phyloP scores from a whole-genome alignment of 2,888 invertebrate species.

The Drosophila aldrichi region DNA sequence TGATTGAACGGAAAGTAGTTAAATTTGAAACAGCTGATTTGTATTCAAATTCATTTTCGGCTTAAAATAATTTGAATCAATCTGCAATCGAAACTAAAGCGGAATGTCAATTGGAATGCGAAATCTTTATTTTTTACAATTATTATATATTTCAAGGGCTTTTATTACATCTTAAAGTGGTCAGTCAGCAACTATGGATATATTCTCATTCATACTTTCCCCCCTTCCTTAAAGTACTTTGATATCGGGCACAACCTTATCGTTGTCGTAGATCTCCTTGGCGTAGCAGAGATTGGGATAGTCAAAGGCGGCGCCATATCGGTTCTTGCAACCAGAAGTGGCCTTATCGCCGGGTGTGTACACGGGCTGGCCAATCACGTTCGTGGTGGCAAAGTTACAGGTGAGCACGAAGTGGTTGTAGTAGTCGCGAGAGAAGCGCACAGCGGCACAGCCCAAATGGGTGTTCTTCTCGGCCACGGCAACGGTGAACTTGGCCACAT shows the following conservation, averaged over 20 bases:
- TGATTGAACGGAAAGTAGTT: not conserved
- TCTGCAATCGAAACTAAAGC: too few relatives aligned
- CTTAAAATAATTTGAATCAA: too few relatives aligned
- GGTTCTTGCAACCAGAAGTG: constrained; percentile 57
- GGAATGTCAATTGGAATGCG: not conserved
- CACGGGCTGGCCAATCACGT: constrained; percentile 58
- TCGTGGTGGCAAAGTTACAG: constrained; percentile 63
- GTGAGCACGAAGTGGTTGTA: constrained; percentile 62
- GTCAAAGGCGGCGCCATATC: constrained; percentile 62
- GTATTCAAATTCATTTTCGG: not conserved
- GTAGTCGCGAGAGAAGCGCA: constrained; percentile 49
- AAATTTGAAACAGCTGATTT: not conserved
- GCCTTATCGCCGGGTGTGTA: constrained; percentile 62
- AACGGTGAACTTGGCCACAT: constrained; percentile 61
- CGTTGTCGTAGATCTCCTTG: constrained; percentile 47
- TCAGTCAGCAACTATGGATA: constrained; percentile 3
- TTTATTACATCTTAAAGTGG: constrained; percentile 26
- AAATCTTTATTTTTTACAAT: not conserved
- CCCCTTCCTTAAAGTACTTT: constrained; percentile 18
- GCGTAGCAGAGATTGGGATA: constrained; percentile 49
- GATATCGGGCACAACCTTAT: constrained; percentile 33
- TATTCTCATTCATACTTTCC: not conserved
- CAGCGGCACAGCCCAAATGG: constrained; percentile 63
- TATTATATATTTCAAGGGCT: constrained; percentile 7
- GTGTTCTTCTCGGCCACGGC: constrained; percentile 64